Evolutionary conservation across 1,140 invertebrate genomes (phyloP), one percentile per base, ranked within the genome.

Genomic region (Cepaea nemoralis): DNA sequence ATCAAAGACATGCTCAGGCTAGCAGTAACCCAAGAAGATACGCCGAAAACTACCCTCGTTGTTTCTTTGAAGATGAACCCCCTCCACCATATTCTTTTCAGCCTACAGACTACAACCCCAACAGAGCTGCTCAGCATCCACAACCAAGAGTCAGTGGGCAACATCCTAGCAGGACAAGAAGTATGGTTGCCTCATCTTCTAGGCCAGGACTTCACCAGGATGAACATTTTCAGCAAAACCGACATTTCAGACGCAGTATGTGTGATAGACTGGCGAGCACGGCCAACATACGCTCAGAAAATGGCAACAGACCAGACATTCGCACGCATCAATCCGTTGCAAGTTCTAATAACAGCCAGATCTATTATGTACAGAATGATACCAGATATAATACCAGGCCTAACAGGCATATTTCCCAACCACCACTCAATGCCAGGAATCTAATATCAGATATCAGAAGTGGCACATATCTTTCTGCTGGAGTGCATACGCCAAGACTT

Each of bases 11-110:
- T 31, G 10, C 69, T 42, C 35, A 40, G 6, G 1, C 40, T 42
- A 5, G 24, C 22, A 10, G 2, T 19, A 55, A 14, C 35, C n/a
- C 74, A 27, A 40, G 8, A 0, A 59, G 77, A 31, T 69, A 79
- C 48, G 77, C 39, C 0, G 77, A 79, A n/a, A 48, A 69, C 31
- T 79, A 79, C 33, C 77, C 77, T 22, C 59, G 48, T 37, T 79
- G 77, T 31, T 69, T 69, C 33, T 79, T 45, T 45, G 59, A 79
- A 55, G 77, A 79, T 24, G 77, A 79, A 19, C 77, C 77, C 19
- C 77, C 77, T 22, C 77, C 77, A 45, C 77, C 77, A 27, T 79
- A 79, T 50, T 40, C 77, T 1, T 1, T 40, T 42, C 63, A 19
- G 0, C 59, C 63, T 19, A 19, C 24, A 19, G 69, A 42, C 66